Evolutionary conservation across 2,113 vertebrate species (phyloP).

Genomic region (Theropithecus gelada): DNA sequence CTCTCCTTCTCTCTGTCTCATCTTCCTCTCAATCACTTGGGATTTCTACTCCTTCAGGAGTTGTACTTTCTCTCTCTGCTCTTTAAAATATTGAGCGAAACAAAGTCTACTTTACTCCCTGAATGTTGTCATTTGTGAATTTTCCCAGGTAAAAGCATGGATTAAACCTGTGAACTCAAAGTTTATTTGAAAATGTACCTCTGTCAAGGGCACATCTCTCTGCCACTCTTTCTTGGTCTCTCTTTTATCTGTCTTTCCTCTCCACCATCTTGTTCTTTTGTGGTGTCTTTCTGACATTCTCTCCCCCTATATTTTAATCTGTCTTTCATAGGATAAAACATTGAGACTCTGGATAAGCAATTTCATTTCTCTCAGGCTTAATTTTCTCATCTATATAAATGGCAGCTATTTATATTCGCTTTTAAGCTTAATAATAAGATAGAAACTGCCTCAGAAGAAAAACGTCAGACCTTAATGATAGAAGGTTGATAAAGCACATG

Average conservation of each 20-base stretch:
- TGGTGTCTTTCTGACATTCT: neutral
- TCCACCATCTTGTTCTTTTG: neutral
- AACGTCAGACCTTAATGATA: neutral
- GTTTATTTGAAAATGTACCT: too few species aligned
- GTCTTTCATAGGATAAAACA: neutral
- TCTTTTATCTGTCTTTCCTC: neutral
- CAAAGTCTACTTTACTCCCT: neutral
- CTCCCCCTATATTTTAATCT: neutral
- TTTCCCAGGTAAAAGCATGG: neutral
- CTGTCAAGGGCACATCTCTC: neutral
- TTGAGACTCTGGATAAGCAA: too few species aligned
- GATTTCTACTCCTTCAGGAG: neutral
- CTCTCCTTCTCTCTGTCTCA: neutral
- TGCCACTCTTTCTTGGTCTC: neutral
- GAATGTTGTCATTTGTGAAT: neutral
- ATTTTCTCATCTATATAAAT: neutral
- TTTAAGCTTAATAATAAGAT: too few species aligned
- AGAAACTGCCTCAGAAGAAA: neutral
- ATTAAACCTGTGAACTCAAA: neutral
- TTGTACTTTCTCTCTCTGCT: neutral
- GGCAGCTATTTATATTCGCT: too few species aligned
- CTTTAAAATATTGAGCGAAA: neutral
- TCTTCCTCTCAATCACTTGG: neutral
- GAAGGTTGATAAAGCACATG: neutral
- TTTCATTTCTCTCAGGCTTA: neutral